phyloP scores from a whole-genome alignment of 2,113 vertebrate species.

The Neomonachus schauinslandi region DNA sequence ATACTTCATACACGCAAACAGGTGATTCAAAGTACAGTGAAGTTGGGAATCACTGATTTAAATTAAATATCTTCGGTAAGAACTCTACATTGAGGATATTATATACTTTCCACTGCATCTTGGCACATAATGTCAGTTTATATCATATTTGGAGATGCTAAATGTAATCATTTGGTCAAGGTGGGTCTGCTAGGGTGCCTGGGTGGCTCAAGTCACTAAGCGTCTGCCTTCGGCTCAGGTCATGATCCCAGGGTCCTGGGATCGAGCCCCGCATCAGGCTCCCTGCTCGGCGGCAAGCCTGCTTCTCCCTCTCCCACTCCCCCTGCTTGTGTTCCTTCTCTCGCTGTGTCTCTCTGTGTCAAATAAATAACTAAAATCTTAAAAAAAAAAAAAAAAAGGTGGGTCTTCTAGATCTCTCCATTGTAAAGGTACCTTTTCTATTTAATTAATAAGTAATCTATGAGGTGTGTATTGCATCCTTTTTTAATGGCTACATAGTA shows the following conservation, averaged over 20 bases:
- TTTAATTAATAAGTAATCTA: background rate
- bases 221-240: too few species aligned
- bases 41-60: background rate
- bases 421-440: background rate
- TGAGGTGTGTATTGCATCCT: background rate
- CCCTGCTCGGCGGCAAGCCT: too few species aligned
- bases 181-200: background rate
- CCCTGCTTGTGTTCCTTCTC: too few species aligned
- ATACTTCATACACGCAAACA: background rate
- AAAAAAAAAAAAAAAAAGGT: too few species aligned
- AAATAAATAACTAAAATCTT: too few species aligned
- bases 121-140: background rate
- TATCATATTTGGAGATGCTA: background rate
- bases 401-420: background rate
- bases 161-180: background rate
- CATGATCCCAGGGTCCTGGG: too few species aligned
- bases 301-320: too few species aligned
- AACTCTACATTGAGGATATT: background rate
- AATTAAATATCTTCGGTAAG: background rate
- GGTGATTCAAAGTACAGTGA: background rate
- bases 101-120: background rate
- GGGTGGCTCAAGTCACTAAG: too few species aligned
- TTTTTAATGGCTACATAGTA: background rate
- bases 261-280: too few species aligned
- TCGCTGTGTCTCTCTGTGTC: too few species aligned